Conservation (phyloP, 2,113 vertebrate genomes). For the Stictonetta naevosa region DNA sequence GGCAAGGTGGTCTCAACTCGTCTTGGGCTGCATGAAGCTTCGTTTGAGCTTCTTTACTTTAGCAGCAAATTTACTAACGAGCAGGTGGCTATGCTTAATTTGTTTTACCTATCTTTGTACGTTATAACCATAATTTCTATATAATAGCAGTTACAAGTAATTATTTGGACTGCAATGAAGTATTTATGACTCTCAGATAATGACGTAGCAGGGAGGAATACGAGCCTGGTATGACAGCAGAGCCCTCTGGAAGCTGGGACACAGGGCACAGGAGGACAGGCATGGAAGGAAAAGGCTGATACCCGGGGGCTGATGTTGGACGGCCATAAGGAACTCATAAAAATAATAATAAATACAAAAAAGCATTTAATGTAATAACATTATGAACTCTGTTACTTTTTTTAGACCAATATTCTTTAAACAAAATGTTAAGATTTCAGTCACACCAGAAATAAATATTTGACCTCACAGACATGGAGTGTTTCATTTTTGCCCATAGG, state of each 20-base stretch:
- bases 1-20: neutral
- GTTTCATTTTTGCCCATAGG: neutral
- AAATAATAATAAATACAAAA: neutral
- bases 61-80: neutral
- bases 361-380: too few species aligned
- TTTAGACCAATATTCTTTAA: neutral
- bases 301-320: too few species aligned
- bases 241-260: neutral
- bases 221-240: neutral
- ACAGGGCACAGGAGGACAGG: neutral
- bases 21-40: neutral
- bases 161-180: neutral
- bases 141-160: neutral
- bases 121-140: neutral
- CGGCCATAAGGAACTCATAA: neutral
- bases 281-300: neutral
- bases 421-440: neutral
- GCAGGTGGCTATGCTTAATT: neutral
- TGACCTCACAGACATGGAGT: neutral
- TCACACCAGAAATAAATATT: neutral
- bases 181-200: neutral
- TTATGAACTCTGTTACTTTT: neutral
- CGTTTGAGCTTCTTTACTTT: neutral
- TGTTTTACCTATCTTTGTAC: neutral
- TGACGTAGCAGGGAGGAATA: neutral